Base-by-base conservation (phyloP, 2,888 invertebrate genomes). In the Furcula furcula region DNA sequence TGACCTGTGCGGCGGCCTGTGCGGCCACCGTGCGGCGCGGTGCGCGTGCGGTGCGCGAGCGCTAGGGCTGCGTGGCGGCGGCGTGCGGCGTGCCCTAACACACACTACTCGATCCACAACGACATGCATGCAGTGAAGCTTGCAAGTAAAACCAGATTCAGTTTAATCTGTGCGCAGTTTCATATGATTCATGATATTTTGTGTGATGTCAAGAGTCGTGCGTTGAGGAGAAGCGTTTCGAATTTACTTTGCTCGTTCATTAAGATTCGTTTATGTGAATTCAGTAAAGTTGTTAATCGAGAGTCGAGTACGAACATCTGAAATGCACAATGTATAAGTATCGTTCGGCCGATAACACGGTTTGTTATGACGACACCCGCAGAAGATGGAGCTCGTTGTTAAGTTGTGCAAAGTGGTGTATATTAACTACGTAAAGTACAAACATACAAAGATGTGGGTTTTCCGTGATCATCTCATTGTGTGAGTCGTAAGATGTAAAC, bases 161-260 rank as follows among this genome's bases (percentile, higher is more conserved):
- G 86, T 87, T 82, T 83, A 74, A 85, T 86, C 82, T 87, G 87
- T 87, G 87, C 87, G 84, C 77, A 86, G 87, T 87, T 85, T 86
- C 73, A 80, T 85, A 87, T 87, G 87, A 85, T 76, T 85, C 65
- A 85, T 86, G 87, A 85, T 84, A 69, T 79, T 74, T 76, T 87
- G 87, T 88, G 87, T 88, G 79, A 85, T 88, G 87, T 88, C 59
- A 82, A 84, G 87, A 87, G 87, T 88, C 87, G 87, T 88, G 87
- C 87, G 84, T 88, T 87, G 87, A 85, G 84, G 87, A 87, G 87
- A 87, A 87, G 87, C 87, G 87, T 88, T 86, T 87, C 86, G 87
- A 88, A 88, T 88, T 88, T 88, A 88, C 87, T 82, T 84, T 80
- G 80, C 76, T 81, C 76, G 80, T 71, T 78, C 60, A 70, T 68